phyloP scores from a whole-genome alignment of 1,140 invertebrate genomes.

The Hormaphis cornu region DNA sequence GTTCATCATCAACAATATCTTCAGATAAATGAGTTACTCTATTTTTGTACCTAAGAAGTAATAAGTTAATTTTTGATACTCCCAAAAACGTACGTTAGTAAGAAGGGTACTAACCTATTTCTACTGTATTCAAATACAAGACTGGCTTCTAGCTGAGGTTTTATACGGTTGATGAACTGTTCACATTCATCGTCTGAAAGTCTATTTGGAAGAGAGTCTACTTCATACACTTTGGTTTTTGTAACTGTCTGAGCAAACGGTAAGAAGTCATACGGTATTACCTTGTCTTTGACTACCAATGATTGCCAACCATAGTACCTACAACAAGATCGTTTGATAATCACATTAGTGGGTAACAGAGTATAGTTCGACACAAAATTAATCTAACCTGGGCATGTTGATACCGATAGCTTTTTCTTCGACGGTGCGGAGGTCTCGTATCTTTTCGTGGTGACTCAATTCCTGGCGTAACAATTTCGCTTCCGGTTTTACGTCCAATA shows the following conservation, averaged over 20 bases:
- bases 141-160: constrained; percentile 34
- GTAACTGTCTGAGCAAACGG: constrained; percentile 60
- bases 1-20: constrained; percentile 40
- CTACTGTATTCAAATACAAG: constrained; percentile 32
- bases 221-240: constrained; percentile 53
- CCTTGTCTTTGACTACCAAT: constrained; percentile 51
- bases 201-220: constrained; percentile 45
- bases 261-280: constrained; percentile 56
- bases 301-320: constrained; percentile 66
- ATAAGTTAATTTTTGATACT: background rate
- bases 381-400: constrained; percentile 19
- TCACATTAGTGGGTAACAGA: background rate
- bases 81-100: background rate
- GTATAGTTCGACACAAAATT: background rate
- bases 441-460: constrained; percentile 21
- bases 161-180: constrained; percentile 27
- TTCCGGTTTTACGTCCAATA: background rate
- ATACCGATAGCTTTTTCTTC: constrained; percentile 33
- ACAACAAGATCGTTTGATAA: constrained; percentile 48
- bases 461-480: background rate
- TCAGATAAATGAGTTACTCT: constrained; percentile 35
- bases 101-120: background rate
- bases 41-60: background rate
- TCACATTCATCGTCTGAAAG: constrained; percentile 29
- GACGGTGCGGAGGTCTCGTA: constrained; percentile 21